These are phyloP conservation scores for Planococcus citri DNA, from an alignment of 1,140 invertebrate genomes.

Conservation along the genomic window DNA sequence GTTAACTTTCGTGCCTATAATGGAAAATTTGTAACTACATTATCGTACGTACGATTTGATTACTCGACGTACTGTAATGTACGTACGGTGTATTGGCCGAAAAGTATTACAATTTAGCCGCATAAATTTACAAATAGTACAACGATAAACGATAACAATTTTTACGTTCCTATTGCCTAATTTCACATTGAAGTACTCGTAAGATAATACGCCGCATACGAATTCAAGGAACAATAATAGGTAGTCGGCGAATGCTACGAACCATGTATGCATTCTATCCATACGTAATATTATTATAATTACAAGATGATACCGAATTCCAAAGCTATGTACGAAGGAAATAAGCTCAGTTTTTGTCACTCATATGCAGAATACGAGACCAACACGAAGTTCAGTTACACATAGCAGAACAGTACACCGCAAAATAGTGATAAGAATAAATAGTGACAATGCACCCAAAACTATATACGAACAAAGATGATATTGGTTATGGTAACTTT, in stretches of 20 bases:
- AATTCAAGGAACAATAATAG: too few species aligned
- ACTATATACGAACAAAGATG: neutral
- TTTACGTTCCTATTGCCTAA: neutral
- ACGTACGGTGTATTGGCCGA: neutral
- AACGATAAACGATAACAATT: neutral
- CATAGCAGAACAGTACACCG: neutral
- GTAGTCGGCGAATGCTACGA: too few species aligned
- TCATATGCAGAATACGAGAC: too few species aligned
- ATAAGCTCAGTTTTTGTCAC: too few species aligned
- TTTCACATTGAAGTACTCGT: neutral
- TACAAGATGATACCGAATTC: too few species aligned
- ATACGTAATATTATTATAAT: too few species aligned
- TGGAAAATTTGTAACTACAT: neutral
- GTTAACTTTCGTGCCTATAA: neutral
- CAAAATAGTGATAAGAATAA: neutral
- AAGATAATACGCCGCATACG: neutral
- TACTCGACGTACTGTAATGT: neutral
- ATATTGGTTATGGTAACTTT: neutral
- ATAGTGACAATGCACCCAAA: neutral
- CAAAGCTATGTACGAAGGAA: too few species aligned
- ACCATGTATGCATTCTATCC: too few species aligned
- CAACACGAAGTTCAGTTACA: too few species aligned
- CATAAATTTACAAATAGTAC: constrained; percentile 1
- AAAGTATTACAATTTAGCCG: neutral
- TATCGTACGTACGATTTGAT: too few species aligned